Evolutionary conservation across 2,888 invertebrate species (phyloP).

Genomic region (Acanthoscelides obtectus): DNA sequence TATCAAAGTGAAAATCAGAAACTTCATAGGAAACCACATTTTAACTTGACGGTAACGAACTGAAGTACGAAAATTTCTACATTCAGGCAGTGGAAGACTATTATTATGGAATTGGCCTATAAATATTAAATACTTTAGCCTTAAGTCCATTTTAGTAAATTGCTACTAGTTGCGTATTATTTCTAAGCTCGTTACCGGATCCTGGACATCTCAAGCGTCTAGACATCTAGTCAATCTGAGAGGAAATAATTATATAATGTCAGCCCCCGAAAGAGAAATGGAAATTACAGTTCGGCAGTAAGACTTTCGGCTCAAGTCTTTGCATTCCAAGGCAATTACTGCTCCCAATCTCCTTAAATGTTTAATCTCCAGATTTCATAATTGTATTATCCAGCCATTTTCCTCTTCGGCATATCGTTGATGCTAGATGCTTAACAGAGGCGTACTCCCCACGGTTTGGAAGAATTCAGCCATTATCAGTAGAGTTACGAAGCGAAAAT

Average conservation of each 20-base stretch:
- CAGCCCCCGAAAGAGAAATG: constrained; percentile 12
- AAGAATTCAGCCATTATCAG: too few relatives aligned
- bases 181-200: not conserved
- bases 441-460: too few relatives aligned
- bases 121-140: too few relatives aligned
- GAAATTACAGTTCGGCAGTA: constrained; percentile 22
- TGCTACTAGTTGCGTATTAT: too few relatives aligned
- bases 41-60: too few relatives aligned
- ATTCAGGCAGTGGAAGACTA: too few relatives aligned
- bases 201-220: not conserved
- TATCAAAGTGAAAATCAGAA: too few relatives aligned
- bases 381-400: constrained; percentile 30
- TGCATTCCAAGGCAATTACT: constrained; percentile 26
- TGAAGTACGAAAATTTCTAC: too few relatives aligned
- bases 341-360: constrained; percentile 29
- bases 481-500: too few relatives aligned
- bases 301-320: constrained; percentile 20
- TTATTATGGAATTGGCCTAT: too few relatives aligned
- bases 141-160: too few relatives aligned
- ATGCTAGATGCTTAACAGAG: not conserved
- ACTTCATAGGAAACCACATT: too few relatives aligned
- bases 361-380: constrained; percentile 30
- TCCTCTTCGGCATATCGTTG: constrained; percentile 6
- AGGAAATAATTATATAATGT: constrained; percentile 16
- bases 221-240: not conserved